Conservation (phyloP, 2,113 vertebrate species). For the Fulica atra region DNA sequence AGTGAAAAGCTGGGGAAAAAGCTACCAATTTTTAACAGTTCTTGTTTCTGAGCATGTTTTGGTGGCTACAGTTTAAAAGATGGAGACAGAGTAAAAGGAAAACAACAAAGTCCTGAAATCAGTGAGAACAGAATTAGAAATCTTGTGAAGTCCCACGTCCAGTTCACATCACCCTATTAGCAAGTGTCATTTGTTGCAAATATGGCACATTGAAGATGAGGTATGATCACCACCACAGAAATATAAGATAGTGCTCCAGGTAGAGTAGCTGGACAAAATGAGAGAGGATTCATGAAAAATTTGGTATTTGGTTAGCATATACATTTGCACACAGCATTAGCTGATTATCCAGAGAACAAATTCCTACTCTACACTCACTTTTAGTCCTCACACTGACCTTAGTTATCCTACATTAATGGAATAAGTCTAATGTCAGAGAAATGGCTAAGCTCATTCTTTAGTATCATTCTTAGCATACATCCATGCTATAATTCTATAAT, state of each 20-base stretch:
- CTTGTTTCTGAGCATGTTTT: not conserved
- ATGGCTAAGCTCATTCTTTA: not conserved
- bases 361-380: not conserved
- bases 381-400: not conserved
- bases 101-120: not conserved
- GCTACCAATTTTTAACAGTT: not conserved
- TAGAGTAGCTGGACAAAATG: not conserved
- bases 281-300: not conserved
- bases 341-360: not conserved
- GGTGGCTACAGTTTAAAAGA: not conserved
- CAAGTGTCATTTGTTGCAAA: not conserved
- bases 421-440: not conserved
- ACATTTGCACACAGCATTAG: not conserved
- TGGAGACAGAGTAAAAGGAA: not conserved
- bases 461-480: not conserved
- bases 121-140: not conserved
- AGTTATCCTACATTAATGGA: not conserved
- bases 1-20: not conserved
- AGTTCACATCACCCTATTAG: not conserved
- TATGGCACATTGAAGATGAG: fast-evolving
- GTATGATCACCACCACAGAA: not conserved
- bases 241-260: not conserved
- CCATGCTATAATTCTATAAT: not conserved
- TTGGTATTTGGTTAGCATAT: not conserved
- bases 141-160: not conserved